Percentiles rank a stretch among this genome's conserved stretches.
Conservation (phyloP, 2,113 vertebrate genomes). For the Eonycteris spelaea region DNA sequence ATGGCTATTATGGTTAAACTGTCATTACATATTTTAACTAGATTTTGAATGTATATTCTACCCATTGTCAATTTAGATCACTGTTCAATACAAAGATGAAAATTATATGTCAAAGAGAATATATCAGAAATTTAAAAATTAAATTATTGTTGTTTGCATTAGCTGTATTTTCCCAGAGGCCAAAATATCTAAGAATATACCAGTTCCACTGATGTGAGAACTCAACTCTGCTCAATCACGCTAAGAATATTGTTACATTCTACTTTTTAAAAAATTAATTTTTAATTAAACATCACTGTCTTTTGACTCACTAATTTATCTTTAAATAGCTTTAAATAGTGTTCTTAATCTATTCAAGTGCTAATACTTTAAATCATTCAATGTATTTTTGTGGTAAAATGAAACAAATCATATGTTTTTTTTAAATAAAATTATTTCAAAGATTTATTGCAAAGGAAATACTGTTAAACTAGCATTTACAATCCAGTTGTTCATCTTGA, state of each 20-base stretch:
- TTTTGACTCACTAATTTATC: background rate
- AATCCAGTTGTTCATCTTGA: background rate
- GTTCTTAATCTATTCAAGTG: background rate
- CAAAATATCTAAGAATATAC: slow-evolving; percentile 1
- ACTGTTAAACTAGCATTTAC: background rate
- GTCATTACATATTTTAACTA: background rate
- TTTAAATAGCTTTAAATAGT: background rate
- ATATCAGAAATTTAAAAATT: background rate
- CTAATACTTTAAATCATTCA: background rate
- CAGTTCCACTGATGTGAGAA: background rate
- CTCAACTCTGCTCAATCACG: background rate
- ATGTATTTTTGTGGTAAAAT: background rate
- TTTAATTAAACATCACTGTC: background rate
- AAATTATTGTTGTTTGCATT: background rate
- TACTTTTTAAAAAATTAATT: background rate
- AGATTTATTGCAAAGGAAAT: background rate
- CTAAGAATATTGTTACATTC: background rate
- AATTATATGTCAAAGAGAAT: background rate
- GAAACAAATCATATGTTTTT: background rate
- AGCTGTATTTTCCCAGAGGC: background rate
- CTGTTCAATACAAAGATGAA: background rate
- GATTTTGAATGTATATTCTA: background rate
- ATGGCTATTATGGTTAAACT: background rate
- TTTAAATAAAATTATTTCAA: background rate
- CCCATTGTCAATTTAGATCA: background rate